These are phyloP conservation scores for Antedon mediterranea DNA, from an alignment of 53 echinoderm and acorn worm species.

Conservation along the genomic window DNA sequence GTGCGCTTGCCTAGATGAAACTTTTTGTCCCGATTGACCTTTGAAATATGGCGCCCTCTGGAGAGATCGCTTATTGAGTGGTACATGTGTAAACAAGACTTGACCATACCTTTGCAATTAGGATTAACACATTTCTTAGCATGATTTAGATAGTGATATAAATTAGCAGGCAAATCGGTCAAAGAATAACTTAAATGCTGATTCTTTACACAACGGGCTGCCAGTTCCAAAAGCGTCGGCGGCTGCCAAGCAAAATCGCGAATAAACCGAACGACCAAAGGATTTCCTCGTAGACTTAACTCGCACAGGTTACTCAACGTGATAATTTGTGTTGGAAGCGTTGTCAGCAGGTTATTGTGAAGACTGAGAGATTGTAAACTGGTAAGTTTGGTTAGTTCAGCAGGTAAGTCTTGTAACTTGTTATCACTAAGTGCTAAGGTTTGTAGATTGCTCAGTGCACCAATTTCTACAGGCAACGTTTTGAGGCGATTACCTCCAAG, in stretches of 20 bases:
- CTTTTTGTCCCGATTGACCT: too few relatives aligned
- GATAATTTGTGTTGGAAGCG: constrained; percentile 80
- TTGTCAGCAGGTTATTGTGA: constrained; percentile 77
- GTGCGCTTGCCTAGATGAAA: too few relatives aligned
- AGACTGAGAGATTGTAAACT: constrained; percentile 61
- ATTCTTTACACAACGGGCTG: constrained; percentile 59
- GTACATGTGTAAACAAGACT: too few relatives aligned
- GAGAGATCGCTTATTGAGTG: background rate
- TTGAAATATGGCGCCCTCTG: background rate
- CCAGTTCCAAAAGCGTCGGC: constrained; percentile 61
- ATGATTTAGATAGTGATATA: constrained; percentile 47
- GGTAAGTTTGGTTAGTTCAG: constrained; percentile 42
- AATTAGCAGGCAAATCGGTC: constrained; percentile 34
- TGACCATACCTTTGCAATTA: constrained; percentile 77
- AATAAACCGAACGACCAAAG: constrained; percentile 80
- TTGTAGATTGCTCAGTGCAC: constrained; percentile 29
- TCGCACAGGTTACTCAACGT: constrained; percentile 62
- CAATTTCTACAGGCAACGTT: constrained; percentile 42
- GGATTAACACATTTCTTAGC: constrained; percentile 70
- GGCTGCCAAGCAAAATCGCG: constrained; percentile 85
- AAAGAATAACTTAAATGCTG: constrained; percentile 25
- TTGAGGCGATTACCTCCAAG: constrained; percentile 74
- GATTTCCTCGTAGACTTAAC: constrained; percentile 77
- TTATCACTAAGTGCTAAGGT: constrained; percentile 75
- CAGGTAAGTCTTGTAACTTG: constrained; percentile 49